These are phyloP conservation scores for Pterocles orientalis DNA, from an alignment of 2,113 vertebrate genomes.

Conservation along the genomic window DNA sequence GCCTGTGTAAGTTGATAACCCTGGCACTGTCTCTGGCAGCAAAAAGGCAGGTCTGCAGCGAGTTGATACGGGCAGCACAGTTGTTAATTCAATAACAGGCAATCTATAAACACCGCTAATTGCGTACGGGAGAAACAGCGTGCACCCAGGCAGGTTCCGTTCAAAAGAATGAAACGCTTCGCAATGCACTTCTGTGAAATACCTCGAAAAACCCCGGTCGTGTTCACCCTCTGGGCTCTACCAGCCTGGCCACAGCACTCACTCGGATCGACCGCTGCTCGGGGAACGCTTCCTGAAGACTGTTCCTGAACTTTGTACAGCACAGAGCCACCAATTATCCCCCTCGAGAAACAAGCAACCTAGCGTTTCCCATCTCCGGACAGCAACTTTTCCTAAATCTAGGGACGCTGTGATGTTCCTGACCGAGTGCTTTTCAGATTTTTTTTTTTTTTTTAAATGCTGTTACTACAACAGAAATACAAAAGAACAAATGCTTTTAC, in stretches of 20 bases:
- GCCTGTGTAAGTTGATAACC: conserved; percentile 84
- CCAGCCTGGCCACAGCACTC: background rate
- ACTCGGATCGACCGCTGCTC: background rate
- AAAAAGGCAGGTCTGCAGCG: conserved; percentile 79
- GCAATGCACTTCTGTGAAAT: background rate
- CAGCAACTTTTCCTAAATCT: conserved; percentile 3
- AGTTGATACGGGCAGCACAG: conserved; percentile 75
- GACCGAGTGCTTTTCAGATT: conserved; percentile 3
- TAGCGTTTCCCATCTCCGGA: conserved; percentile 19
- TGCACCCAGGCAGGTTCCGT: conserved; percentile 51
- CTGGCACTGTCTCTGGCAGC: conserved; percentile 79
- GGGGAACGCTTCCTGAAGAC: conserved; percentile 2
- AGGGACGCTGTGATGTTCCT: background rate
- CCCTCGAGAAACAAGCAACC: conserved; percentile 37
- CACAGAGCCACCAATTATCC: conserved; percentile 31
- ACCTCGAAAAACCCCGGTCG: background rate
- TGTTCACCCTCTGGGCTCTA: background rate
- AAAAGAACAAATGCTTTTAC: background rate
- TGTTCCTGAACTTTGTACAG: conserved; percentile 30
- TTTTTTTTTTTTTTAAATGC: background rate
- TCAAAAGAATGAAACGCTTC: background rate
- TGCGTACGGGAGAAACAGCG: conserved; percentile 70
- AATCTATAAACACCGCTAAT: conserved; percentile 81
- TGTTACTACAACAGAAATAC: conserved; percentile 7
- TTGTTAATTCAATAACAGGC: conserved; percentile 76